Evolutionary conservation across 2,888 invertebrate genomes (phyloP), one percentile per base, ranked within the genome.

Genomic region (Neria commutata): DNA sequence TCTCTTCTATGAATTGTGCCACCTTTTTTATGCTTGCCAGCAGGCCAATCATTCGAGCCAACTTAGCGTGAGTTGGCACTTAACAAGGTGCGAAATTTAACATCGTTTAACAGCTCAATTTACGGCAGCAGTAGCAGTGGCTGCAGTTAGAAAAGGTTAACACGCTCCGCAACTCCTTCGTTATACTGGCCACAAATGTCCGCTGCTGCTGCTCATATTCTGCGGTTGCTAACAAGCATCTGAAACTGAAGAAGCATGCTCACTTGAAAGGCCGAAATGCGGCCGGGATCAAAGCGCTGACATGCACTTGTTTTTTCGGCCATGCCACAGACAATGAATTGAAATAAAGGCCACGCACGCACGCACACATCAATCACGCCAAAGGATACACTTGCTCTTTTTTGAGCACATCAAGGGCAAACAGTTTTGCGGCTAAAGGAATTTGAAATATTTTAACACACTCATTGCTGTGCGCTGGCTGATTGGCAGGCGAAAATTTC

Each of bases 101-200:
- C 54, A 54, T 26, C 54, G 37, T 54, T 54, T 54, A 54, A 47
- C 48, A 48, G 26, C 48, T 48, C 25, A 23, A 48, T 48, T 48
- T 60, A 57, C 50, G 49, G 56, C 58, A 54, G 58, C 24, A 45
- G 48, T 52, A 55, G 37, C 57, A 46, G 55, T 48, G 47, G 37
- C 2, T 26, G 46, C 48, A 26, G 48, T 56, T 73, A 74, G 70
- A 67, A 71, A 74, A 71, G 74, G 47, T 11, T 21, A 34, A 26
- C 33, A 14, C 51, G 14, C n/a, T n/a, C n/a, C n/a, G n/a, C n/a
- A n/a, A n/a, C n/a, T n/a, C n/a, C n/a, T n/a, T n/a, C n/a, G n/a
- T n/a, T n/a, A n/a, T n/a, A n/a, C n/a, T n/a, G n/a, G n/a, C n/a
- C n/a, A n/a, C n/a, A n/a, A n/a, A n/a, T n/a, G n/a, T n/a, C n/a